Conservation (phyloP, 2,888 invertebrate genomes). For the Heliconius hortense region DNA sequence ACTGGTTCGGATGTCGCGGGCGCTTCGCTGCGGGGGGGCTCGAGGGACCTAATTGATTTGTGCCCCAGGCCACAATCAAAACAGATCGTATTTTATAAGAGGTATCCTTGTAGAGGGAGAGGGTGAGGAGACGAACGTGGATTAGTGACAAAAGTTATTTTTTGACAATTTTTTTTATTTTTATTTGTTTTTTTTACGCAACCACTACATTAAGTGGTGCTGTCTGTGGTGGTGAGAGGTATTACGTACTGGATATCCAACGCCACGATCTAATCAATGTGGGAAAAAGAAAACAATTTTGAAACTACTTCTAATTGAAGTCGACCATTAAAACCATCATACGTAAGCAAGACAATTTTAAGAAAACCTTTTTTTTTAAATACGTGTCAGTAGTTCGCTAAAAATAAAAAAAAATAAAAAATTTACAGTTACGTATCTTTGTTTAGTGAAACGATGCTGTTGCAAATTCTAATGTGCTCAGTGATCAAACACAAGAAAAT, state of each 20-base stretch:
- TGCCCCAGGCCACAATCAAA: conserved; percentile 83
- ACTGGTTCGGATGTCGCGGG: conserved; percentile 77
- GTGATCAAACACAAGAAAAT: conserved; percentile 83
- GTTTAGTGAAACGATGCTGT: conserved; percentile 53
- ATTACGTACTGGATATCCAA: not conserved
- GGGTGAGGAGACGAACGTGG: conserved; percentile 44
- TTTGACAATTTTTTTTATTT: conserved; percentile 28
- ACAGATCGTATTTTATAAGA: conserved; percentile 83
- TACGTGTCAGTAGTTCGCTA: not conserved
- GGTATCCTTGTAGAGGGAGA: conserved; percentile 64
- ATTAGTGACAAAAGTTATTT: conserved; percentile 37
- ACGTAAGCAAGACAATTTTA: not conserved
- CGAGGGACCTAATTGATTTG: conserved; percentile 80
- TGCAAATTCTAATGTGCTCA: conserved; percentile 81
- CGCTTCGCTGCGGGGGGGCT: conserved; percentile 65
- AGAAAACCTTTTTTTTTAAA: not conserved
- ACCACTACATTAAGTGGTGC: not conserved
- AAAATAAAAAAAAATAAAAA: conserved; percentile 14
- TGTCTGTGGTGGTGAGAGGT: not conserved
- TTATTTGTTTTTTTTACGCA: not conserved
- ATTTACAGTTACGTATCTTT: conserved; percentile 62
- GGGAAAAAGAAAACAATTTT: not conserved
- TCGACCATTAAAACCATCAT: not conserved
- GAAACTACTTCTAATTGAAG: not conserved
- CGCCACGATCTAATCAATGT: not conserved